Conservation (phyloP, 64 coral and sea anemone species). For the Actinia tenebrosa region DNA sequence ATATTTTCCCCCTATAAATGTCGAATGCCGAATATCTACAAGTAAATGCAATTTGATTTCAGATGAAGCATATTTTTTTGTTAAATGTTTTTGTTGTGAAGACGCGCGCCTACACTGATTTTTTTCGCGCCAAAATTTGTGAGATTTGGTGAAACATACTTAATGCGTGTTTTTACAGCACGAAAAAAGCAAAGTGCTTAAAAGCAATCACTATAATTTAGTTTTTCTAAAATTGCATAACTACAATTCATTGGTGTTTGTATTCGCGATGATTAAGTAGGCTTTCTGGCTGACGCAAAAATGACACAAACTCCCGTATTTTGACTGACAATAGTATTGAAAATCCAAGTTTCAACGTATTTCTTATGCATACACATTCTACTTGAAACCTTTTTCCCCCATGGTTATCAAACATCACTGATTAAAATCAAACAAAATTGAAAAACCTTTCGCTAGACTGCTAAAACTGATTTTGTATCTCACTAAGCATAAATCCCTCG, state of each 20-base stretch:
- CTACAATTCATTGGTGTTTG: background rate
- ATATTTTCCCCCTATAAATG: background rate
- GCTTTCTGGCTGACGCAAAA: background rate
- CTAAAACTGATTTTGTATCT: background rate
- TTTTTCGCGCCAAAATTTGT: background rate
- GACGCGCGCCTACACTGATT: background rate
- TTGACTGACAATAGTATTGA: background rate
- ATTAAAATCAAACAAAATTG: background rate
- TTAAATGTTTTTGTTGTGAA: background rate
- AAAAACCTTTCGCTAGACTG: background rate
- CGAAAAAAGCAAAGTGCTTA: background rate
- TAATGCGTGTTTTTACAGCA: background rate
- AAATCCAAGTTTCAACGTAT: background rate
- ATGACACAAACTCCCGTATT: background rate
- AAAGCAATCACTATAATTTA: background rate
- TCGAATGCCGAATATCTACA: background rate
- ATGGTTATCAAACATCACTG: background rate
- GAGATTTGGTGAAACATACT: background rate
- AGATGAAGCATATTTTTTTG: background rate
- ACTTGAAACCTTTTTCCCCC: background rate
- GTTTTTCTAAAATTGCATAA: background rate
- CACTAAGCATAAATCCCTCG: background rate
- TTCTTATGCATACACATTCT: background rate
- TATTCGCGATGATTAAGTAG: background rate
- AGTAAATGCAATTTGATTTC: background rate